Percentiles rank a stretch among this genome's conserved stretches.
Evolutionary conservation across 1,140 invertebrate species (phyloP).

Genomic region (Meloidogyne floridensis): DNA sequence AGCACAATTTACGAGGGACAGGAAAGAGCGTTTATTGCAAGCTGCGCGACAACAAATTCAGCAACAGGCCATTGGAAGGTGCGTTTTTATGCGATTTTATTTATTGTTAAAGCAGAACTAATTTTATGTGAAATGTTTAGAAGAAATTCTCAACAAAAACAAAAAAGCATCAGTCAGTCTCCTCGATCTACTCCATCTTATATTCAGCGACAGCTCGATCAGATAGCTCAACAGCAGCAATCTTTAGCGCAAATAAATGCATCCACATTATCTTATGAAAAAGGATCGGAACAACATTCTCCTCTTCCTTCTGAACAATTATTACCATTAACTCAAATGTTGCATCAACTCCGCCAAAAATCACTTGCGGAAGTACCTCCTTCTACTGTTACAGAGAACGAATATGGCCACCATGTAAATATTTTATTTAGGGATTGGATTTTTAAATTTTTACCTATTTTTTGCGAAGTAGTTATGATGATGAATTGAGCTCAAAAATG

Average conservation of each 20-base stretch:
- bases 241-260: conserved; percentile 3
- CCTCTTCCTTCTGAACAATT: not conserved
- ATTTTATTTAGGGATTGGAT: too few species aligned
- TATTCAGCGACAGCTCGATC: conserved; percentile 38
- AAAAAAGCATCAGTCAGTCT: not conserved
- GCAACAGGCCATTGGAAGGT: conserved; percentile 23
- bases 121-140: not conserved
- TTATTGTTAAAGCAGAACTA: not conserved
- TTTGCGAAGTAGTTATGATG: too few species aligned
- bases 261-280: conserved; percentile 33
- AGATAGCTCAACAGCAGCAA: conserved; percentile 27
- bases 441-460: too few species aligned
- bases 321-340: conserved; percentile 44
- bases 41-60: conserved; percentile 23
- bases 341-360: conserved; percentile 24
- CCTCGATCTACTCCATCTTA: conserved; percentile 29
- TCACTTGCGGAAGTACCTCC: not conserved
- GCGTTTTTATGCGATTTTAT: not conserved
- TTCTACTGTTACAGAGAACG: too few species aligned
- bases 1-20: conserved; percentile 49
- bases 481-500: too few species aligned
- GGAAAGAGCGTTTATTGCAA: conserved; percentile 53
- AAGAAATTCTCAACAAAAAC: not conserved
- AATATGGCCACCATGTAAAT: too few species aligned
- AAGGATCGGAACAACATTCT: conserved; percentile 36